phyloP scores from a whole-genome alignment of 2,113 vertebrate genomes.

The Pseudopipra pipra region DNA sequence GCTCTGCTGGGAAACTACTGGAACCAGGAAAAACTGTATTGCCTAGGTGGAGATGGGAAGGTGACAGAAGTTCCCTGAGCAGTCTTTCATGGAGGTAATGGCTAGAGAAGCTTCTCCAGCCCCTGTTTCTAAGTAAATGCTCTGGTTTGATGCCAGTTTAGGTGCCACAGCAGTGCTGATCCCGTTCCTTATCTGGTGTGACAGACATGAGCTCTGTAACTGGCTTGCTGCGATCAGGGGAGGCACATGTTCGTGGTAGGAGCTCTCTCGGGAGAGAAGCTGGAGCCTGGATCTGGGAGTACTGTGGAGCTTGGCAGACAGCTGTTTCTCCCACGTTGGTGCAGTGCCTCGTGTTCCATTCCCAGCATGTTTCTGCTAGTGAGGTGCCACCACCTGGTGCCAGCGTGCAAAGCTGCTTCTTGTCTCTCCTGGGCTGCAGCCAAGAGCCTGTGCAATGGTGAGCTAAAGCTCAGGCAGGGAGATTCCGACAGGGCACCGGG shows the following conservation, averaged over 20 bases:
- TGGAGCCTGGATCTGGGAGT: neutral
- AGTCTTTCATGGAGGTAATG: neutral
- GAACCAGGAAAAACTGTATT: neutral
- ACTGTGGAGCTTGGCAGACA: neutral
- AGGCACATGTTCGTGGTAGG: neutral
- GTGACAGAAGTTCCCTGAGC: neutral
- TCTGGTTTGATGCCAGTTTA: neutral
- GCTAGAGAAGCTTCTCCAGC: neutral
- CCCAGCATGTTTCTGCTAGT: neutral
- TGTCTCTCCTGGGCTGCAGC: neutral
- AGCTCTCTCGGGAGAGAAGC: neutral
- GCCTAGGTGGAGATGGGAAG: neutral
- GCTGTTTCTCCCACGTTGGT: neutral
- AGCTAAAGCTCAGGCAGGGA: neutral
- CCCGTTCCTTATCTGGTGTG: neutral
- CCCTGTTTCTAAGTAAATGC: neutral
- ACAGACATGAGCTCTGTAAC: neutral
- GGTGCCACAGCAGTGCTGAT: neutral
- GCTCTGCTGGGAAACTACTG: neutral
- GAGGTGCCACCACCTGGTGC: conserved; percentile 9
- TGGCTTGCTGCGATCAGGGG: neutral
- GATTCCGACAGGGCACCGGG: neutral
- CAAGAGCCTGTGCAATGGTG: accelerated
- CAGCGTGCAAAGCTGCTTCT: neutral
- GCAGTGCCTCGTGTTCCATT: neutral